Evolutionary conservation across 2,888 invertebrate species (phyloP).

Genomic region (Drosophila bunnanda): DNA sequence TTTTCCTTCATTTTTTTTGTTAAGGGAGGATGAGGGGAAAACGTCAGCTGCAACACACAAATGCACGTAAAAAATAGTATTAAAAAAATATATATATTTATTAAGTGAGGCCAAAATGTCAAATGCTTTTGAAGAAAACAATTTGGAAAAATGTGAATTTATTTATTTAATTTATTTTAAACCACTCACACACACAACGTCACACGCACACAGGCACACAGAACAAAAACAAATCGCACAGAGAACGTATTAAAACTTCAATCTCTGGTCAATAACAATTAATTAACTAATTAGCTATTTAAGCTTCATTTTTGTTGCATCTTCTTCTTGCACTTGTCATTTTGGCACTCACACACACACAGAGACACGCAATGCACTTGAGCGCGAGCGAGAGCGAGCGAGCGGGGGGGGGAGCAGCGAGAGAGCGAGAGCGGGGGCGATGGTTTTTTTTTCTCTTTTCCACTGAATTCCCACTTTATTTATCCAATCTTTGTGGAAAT

Average conservation of each 20-base stretch:
- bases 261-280: neutral
- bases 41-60: conserved; percentile 33
- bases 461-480: conserved; percentile 14
- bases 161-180: neutral
- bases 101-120: conserved; percentile 16
- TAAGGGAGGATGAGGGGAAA: conserved; percentile 3
- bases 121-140: conserved; percentile 8
- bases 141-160: neutral
- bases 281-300: neutral
- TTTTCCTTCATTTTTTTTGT: conserved; percentile 3
- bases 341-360: conserved; percentile 27
- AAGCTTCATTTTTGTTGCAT: conserved; percentile 3
- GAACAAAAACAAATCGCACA: conserved; percentile 18
- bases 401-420: neutral
- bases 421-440: conserved; percentile 14
- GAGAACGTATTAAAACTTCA: neutral
- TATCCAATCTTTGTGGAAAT: conserved; percentile 23
- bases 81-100: conserved; percentile 14
- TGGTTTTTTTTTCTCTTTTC: conserved; percentile 9
- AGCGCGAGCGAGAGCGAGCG: too few species aligned
- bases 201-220: conserved; percentile 5
- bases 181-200: conserved; percentile 4
- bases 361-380: conserved; percentile 14
- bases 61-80: conserved; percentile 37
- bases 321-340: conserved; percentile 31